Percentiles rank a stretch among this genome's conserved stretches.
phyloP scores from a whole-genome alignment of 2,797 vertebrate species.

The Melanotaenia pygmaea region DNA sequence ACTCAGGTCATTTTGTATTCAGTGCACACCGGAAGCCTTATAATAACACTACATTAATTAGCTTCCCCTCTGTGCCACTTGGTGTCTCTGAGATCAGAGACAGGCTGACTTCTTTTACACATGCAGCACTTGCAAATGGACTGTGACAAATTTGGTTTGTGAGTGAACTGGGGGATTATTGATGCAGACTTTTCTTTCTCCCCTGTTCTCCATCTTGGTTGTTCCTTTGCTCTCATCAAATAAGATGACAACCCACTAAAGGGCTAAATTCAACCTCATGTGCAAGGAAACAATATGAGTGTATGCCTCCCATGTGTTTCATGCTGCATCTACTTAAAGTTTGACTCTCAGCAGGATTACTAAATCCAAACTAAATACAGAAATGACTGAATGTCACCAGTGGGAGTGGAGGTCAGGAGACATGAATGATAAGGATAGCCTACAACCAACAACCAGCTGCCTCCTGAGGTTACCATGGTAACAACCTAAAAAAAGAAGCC shows the following conservation, averaged over 20 bases:
- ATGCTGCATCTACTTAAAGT: background rate
- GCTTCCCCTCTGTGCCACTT: conserved; percentile 17
- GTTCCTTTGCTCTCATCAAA: conserved; percentile 13
- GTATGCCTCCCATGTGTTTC: background rate
- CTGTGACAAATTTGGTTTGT: conserved; percentile 40
- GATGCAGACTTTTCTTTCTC: conserved; percentile 32
- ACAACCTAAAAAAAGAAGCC: conserved; percentile 57
- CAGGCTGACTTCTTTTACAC: conserved; percentile 11
- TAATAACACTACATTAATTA: conserved; percentile 49
- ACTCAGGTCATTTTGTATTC: conserved; percentile 43
- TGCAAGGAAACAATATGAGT: background rate
- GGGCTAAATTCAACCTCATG: background rate
- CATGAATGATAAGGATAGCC: conserved; percentile 39
- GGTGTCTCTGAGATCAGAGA: conserved; percentile 19
- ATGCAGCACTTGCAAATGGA: conserved; percentile 24
- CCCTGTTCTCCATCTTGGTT: conserved; percentile 17
- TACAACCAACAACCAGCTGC: conserved; percentile 24
- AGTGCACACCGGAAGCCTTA: conserved; percentile 27
- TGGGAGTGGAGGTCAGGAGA: conserved; percentile 19
- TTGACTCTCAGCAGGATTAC: background rate
- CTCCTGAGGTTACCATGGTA: conserved; percentile 71
- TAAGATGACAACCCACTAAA: conserved; percentile 7
- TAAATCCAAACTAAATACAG: conserved; percentile 6
- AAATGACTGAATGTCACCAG: conserved; percentile 15
- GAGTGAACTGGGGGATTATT: conserved; percentile 40